A percentile compares a stretch with the other conserved stretches of the same genome.
phyloP scores from a whole-genome alignment of 2,888 invertebrate species.

The Cephus pulcher region DNA sequence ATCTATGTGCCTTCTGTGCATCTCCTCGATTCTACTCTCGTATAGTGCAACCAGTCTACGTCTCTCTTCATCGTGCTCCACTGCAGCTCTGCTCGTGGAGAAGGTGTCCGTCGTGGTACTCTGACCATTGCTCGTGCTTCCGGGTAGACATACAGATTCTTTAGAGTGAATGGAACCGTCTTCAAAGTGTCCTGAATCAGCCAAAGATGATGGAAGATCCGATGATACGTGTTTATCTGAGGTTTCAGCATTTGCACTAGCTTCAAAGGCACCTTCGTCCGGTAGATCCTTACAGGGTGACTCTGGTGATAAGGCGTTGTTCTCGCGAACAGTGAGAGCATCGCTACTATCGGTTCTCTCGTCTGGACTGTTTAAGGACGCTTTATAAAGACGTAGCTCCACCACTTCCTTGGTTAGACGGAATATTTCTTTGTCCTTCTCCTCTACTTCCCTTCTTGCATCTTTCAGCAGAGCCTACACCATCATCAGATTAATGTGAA shows the following conservation, averaged over 20 bases:
- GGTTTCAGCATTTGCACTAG: conserved; percentile 66
- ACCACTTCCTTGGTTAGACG: conserved; percentile 83
- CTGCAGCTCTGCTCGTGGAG: conserved; percentile 4
- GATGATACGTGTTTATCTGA: conserved; percentile 67
- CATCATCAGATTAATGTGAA: no score
- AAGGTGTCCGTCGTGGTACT: conserved; percentile 8
- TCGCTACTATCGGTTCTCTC: conserved; percentile 84
- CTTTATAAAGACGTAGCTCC: conserved; percentile 83
- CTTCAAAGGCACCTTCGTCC: conserved; percentile 62
- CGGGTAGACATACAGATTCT: conserved; percentile 71
- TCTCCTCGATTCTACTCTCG: conserved; percentile 81
- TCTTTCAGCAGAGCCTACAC: conserved; percentile 76
- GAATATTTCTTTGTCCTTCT: conserved; percentile 85
- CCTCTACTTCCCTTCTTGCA: conserved; percentile 81
- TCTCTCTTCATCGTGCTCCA: conserved; percentile 73
- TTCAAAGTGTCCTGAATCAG: conserved; percentile 89
- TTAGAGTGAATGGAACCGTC: conserved; percentile 85
- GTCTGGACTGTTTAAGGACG: conserved; percentile 82
- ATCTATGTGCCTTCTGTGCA: conserved; percentile 73
- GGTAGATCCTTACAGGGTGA: conserved; percentile 70
- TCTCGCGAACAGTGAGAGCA: conserved; percentile 80
- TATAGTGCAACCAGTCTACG: conserved; percentile 77
- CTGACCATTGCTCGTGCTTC: conserved; percentile 11
- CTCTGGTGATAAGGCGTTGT: conserved; percentile 70
- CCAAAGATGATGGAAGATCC: conserved; percentile 82